These are phyloP conservation scores for Drosophila truncata DNA, from an alignment of 1,140 invertebrate genomes.

Conservation along the genomic window DNA sequence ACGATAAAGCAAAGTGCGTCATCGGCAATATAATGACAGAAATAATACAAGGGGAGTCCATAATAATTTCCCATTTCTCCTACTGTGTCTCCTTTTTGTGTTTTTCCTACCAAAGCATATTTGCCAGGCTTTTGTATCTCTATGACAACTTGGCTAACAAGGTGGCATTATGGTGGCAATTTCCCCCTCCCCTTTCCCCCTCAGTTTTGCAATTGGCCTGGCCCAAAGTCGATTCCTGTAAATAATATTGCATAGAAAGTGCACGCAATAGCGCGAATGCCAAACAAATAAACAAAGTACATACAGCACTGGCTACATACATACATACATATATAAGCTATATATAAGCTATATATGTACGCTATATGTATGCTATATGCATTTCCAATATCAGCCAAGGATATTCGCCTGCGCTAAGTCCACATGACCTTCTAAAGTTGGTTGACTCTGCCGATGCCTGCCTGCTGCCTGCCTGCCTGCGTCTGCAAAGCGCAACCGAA, in stretches of 20 bases:
- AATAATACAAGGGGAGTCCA: neutral
- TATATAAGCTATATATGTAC: neutral
- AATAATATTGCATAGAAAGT: constrained; percentile 55
- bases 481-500: constrained; percentile 39
- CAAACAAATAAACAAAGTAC: constrained; percentile 48
- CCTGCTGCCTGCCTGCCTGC: constrained; percentile 35
- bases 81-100: neutral
- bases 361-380: constrained; percentile 34
- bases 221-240: constrained; percentile 50
- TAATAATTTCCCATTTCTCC: no score
- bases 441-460: constrained; percentile 70
- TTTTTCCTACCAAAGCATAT: neutral
- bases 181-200: neutral
- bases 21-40: neutral
- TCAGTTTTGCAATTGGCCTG: constrained; percentile 44
- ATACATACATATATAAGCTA: constrained; percentile 14
- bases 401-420: constrained; percentile 78
- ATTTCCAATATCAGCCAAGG: constrained; percentile 81
- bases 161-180: constrained; percentile 5
- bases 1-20: neutral
- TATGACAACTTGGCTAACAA: constrained; percentile 33
- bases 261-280: constrained; percentile 43
- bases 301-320: constrained; percentile 15
- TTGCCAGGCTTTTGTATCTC: constrained; percentile 11
- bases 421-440: constrained; percentile 84